Evolutionary conservation across 2,797 vertebrate genomes (phyloP).

Genomic region (Rhinichthys osculus): DNA sequence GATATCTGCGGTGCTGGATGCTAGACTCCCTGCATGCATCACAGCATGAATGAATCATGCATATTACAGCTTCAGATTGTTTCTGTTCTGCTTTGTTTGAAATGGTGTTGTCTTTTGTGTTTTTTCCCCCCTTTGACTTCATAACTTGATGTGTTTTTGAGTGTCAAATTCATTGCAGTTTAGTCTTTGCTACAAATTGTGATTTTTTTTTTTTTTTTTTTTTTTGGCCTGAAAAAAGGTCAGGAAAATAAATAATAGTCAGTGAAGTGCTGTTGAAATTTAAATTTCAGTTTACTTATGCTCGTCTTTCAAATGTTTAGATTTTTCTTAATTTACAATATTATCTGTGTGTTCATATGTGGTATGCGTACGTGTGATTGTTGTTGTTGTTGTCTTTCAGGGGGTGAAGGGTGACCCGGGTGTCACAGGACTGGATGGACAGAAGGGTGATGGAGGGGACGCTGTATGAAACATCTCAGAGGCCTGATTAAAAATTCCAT

Average conservation of each 20-base stretch:
- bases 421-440: conserved; percentile 73
- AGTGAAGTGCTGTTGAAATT: neutral
- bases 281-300: too few species aligned
- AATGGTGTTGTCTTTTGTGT: neutral
- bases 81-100: neutral
- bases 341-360: neutral
- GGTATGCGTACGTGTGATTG: conserved; percentile 21
- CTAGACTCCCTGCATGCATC: conserved; percentile 2
- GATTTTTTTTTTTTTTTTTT: too few species aligned
- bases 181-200: neutral
- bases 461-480: conserved; percentile 77
- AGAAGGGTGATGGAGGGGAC: conserved; percentile 85
- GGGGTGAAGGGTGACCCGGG: conserved; percentile 78
- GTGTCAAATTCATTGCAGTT: neutral
- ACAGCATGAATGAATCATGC: neutral
- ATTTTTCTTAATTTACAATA: neutral
- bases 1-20: neutral
- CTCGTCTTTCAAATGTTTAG: too few species aligned
- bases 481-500: neutral
- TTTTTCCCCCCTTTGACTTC: neutral
- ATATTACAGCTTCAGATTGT: conserved; percentile 2
- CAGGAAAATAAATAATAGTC: neutral
- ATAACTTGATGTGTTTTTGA: neutral
- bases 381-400: conserved; percentile 65
- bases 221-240: neutral